These are phyloP conservation scores for Cyanoramphus novaezelandiae DNA, from an alignment of 2,113 vertebrate genomes.

Conservation along the genomic window DNA sequence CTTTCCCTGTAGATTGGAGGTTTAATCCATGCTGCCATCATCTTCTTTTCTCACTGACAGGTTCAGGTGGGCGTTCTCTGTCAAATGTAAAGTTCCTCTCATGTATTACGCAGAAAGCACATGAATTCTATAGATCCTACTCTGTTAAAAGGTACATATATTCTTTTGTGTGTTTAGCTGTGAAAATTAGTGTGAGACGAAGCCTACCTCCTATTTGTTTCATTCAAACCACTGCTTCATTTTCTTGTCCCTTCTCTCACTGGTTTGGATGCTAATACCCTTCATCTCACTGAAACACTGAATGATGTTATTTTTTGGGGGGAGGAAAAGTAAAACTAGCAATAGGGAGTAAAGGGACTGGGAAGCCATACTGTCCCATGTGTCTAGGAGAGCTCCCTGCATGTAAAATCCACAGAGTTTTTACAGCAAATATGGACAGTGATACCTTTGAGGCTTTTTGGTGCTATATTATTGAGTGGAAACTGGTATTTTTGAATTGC, in stretches of 20 bases:
- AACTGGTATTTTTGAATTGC: neutral
- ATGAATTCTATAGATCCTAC: rapidly evolving
- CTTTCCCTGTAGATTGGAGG: too few relatives aligned
- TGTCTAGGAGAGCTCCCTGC: neutral
- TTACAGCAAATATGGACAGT: neutral
- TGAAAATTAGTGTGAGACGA: neutral
- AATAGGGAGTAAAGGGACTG: neutral
- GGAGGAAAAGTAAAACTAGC: neutral
- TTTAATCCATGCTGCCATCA: neutral
- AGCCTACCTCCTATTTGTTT: neutral
- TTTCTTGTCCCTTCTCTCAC: neutral
- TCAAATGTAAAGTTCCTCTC: neutral
- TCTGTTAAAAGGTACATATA: rapidly evolving
- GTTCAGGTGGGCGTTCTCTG: neutral
- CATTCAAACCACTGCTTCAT: neutral
- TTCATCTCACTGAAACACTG: neutral
- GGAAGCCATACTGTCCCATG: neutral
- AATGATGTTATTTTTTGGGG: neutral
- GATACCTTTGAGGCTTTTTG: neutral
- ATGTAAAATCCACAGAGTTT: neutral
- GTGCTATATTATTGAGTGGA: neutral
- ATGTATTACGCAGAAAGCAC: neutral
- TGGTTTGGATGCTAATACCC: neutral
- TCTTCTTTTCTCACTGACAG: neutral
- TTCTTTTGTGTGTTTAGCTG: neutral